Conservation (phyloP, 2,888 invertebrate species). For the Sympetrum striolatum region DNA sequence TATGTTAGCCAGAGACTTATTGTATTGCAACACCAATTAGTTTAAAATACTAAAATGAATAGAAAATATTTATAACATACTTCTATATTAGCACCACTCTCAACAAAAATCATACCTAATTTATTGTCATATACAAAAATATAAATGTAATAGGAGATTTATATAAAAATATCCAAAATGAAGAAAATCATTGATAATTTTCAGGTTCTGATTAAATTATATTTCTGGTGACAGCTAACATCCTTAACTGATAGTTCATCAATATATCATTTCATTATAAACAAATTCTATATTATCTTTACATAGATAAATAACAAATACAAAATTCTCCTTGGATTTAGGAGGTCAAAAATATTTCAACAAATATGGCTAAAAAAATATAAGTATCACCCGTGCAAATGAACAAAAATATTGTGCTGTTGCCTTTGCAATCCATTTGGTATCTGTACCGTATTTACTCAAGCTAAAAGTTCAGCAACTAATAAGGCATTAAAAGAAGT, state of each 20-base stretch:
- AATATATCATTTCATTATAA: neutral
- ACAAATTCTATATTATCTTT: neutral
- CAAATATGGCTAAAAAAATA: too few relatives aligned
- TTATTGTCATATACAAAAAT: neutral
- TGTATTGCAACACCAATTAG: neutral
- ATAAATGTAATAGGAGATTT: neutral
- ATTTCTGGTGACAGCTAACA: neutral
- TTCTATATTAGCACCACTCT: constrained; percentile 28
- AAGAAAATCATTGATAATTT: neutral
- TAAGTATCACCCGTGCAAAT: too few relatives aligned
- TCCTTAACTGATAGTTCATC: neutral
- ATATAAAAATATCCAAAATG: neutral
- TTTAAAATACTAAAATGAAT: neutral
- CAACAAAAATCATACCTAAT: neutral
- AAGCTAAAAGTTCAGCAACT: too few relatives aligned
- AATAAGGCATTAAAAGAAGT: too few relatives aligned
- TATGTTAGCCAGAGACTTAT: neutral
- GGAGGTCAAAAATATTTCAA: neutral
- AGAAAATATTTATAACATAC: neutral
- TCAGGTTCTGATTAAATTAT: neutral
- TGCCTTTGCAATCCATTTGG: too few relatives aligned
- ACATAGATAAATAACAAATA: neutral
- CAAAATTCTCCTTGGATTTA: neutral
- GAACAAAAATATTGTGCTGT: too few relatives aligned
- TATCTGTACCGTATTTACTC: too few relatives aligned